Percentiles rank a stretch among this genome's conserved stretches.
Evolutionary conservation across 30 jellyfish, hydroid and myxozoan genomes (phyloP).

Genomic region (Hydra vulgaris): DNA sequence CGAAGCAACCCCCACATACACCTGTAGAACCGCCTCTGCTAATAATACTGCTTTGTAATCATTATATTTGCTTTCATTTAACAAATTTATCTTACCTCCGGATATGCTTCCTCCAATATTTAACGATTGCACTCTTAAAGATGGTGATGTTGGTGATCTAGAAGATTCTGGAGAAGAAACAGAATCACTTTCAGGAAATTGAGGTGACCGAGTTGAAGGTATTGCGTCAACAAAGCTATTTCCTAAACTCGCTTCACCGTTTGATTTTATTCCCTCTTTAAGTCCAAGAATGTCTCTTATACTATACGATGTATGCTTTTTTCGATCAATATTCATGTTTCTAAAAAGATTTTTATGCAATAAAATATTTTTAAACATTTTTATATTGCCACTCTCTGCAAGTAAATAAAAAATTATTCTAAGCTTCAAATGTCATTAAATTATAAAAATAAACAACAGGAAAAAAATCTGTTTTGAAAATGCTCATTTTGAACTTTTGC

Average conservation of each 20-base stretch:
- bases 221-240: conserved; percentile 4
- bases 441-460: background rate
- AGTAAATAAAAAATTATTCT: no score
- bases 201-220: background rate
- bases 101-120: conserved; percentile 8
- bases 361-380: no score
- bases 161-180: conserved; percentile 5
- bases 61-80: background rate
- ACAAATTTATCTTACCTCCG: conserved; percentile 9
- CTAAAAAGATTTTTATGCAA: no score
- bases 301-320: conserved; percentile 16
- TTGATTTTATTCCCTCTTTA: conserved; percentile 14
- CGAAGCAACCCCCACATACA: no score
- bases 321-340: conserved; percentile 21
- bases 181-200: background rate
- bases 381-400: no score
- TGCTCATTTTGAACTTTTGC: no score
- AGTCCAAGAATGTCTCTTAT: conserved; percentile 21
- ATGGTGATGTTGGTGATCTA: background rate
- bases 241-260: conserved; percentile 11
- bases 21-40: no score
- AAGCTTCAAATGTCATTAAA: background rate
- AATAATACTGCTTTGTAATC: background rate
- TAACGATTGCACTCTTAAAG: background rate
- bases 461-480: background rate